Base-by-base conservation (phyloP, 2,113 vertebrate species). In the Oreochromis aureus region DNA sequence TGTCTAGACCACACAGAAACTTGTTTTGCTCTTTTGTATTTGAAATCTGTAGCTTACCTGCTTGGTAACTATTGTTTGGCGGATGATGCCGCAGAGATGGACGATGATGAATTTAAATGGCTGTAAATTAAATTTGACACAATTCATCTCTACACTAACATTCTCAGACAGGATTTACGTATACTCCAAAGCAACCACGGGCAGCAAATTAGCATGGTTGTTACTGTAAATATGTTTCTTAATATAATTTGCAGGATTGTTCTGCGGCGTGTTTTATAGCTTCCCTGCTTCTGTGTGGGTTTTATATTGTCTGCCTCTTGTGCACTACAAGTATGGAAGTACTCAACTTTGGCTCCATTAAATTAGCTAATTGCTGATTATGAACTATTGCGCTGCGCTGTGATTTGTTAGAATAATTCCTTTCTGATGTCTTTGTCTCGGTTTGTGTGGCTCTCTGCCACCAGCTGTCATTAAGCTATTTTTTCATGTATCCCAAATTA, bases 401-500 rank as follows among this genome's bases (percentile, higher is more conserved):
- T 86, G 46, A 91, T 91, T 91, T 89, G 59, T 82, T 85, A 83
- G 46, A 94, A 93, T 79, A 89, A 93, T 92, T 88, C 80, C 48
- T 87, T 58, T 87, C 27, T 39, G 58, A 85, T 83, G 78, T 90
- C 84, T 91, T 91, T 92, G 87, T 86, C 89, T 90, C 61, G 27
- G 71, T 89, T 83, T 92, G 39, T 56, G 18, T 4, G 82, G 76
- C 44, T 89, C 80, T 91, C 87, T 89, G 90, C 93, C 88, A 90
- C 91, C 93, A 94, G 90, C 91, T 93, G 94, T 92, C 93, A 92
- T 55, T 63, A 89, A 92, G 84, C 82, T 55, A 84, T 90, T 93
- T 93, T 92, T 94, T 87, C 84, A 89, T 91, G 88, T 90, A 83
- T 89, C 89, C 90, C 80, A 94, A 94, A 96, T 95, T 94, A 96